These are phyloP conservation scores for Poecilia latipinna DNA, from an alignment of 2,113 vertebrate genomes.

Conservation along the genomic window DNA sequence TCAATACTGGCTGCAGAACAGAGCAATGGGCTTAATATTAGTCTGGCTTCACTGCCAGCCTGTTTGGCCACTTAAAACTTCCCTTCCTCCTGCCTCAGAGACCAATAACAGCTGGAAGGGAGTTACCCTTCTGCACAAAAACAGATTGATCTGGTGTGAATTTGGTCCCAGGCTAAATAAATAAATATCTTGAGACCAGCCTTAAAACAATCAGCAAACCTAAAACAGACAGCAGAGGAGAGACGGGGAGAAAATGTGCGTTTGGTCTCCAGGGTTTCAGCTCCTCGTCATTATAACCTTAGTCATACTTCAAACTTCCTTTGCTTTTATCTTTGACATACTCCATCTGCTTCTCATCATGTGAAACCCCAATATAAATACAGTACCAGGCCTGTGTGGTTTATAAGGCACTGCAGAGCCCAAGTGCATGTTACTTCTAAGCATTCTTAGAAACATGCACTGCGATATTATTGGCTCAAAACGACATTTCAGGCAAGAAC, in stretches of 20 bases:
- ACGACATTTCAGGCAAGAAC: neutral
- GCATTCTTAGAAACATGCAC: conserved; percentile 6
- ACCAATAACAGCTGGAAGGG: conserved; percentile 52
- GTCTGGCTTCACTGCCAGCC: conserved; percentile 54
- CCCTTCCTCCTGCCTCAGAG: conserved; percentile 39
- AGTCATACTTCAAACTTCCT: conserved; percentile 79
- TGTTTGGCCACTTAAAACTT: conserved; percentile 53
- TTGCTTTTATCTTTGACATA: conserved; percentile 76
- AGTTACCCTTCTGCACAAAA: conserved; percentile 50
- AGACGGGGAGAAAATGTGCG: conserved; percentile 47
- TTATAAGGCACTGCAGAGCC: conserved; percentile 35
- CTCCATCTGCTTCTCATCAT: conserved; percentile 75
- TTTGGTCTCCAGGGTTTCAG: conserved; percentile 63
- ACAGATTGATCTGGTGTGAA: conserved; percentile 61
- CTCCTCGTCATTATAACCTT: conserved; percentile 74
- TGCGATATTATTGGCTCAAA: neutral
- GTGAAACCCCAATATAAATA: conserved; percentile 70
- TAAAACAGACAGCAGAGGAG: conserved; percentile 44
- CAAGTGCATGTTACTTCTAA: conserved; percentile 15
- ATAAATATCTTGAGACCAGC: conserved; percentile 50
- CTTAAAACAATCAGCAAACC: conserved; percentile 40
- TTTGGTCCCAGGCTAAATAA: conserved; percentile 58
- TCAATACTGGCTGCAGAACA: conserved; percentile 72
- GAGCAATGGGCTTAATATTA: conserved; percentile 74
- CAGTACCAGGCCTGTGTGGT: conserved; percentile 56